Evolutionary conservation across 2,888 invertebrate species (phyloP).

Genomic region (Strigamia transsilvanica): DNA sequence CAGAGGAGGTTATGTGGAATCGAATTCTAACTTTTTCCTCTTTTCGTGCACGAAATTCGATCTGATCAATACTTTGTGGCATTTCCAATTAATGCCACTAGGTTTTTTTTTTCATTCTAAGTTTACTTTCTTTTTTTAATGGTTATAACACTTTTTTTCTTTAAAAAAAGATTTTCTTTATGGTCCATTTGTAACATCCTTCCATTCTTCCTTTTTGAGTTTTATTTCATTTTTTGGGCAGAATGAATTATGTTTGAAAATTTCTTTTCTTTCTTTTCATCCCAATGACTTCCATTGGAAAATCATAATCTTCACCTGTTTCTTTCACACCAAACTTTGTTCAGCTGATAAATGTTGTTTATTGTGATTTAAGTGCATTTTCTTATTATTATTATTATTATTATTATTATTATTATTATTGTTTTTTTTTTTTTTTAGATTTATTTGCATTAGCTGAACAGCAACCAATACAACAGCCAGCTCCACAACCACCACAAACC

Average conservation of each 20-base stretch:
- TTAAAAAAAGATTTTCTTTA: not conserved
- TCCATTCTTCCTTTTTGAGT: not conserved
- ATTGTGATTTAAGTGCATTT: not conserved
- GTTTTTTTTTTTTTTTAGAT: too few species aligned
- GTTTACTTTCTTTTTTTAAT: not conserved
- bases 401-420: not conserved
- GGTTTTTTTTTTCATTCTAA: not conserved
- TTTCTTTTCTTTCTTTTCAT: not conserved
- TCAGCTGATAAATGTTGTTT: not conserved
- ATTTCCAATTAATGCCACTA: not conserved
- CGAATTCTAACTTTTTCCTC: not conserved
- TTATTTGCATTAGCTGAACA: not conserved
- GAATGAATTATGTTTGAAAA: not conserved
- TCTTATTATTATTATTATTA: not conserved
- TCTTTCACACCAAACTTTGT: conserved; percentile 14
- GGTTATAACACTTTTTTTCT: not conserved
- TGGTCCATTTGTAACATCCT: not conserved
- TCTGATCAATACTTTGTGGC: not conserved
- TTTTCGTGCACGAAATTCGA: not conserved
- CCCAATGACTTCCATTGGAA: conserved; percentile 1
- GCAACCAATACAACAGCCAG: not conserved
- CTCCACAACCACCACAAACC: not conserved
- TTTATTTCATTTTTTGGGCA: not conserved
- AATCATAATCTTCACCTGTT: conserved; percentile 15
- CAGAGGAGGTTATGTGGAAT: conserved; percentile 2